A percentile compares a stretch with the other conserved stretches of the same genome.
Conservation (phyloP, 1,140 invertebrate genomes). For the Globodera ellingtonae region DNA sequence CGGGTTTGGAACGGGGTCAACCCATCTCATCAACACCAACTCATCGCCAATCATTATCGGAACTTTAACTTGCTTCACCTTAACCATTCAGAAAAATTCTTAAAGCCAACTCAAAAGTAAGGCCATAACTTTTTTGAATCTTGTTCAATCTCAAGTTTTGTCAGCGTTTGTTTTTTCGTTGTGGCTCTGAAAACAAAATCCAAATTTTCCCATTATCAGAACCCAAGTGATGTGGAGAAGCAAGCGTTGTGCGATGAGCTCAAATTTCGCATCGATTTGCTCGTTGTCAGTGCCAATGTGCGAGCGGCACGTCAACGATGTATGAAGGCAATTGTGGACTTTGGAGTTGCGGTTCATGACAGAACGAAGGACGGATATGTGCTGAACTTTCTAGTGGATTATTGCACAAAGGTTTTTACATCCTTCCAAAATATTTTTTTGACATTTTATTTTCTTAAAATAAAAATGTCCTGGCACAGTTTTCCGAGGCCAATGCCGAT, state of each 20-base stretch:
- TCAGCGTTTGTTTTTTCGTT: background rate
- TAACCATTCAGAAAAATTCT: background rate
- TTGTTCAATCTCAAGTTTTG: background rate
- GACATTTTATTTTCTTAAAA: background rate
- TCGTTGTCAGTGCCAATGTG: conserved; percentile 22
- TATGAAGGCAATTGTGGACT: conserved; percentile 25
- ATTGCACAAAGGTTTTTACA: conserved; percentile 27
- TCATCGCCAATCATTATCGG: too few species aligned
- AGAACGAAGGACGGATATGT: conserved; percentile 11
- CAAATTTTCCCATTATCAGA: background rate
- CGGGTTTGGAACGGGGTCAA: too few species aligned
- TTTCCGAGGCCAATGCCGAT: conserved; percentile 17
- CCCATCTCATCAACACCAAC: too few species aligned
- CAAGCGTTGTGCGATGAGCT: conserved; percentile 30
- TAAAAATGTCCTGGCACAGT: background rate
- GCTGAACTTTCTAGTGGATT: conserved; percentile 27
- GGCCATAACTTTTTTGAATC: background rate
- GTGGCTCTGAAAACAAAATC: background rate
- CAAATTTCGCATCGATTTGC: conserved; percentile 29
- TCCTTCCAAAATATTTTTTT: conserved; percentile 18
- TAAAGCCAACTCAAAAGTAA: background rate
- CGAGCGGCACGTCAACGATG: conserved; percentile 25
- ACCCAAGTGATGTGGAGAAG: background rate
- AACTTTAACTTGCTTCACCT: too few species aligned
- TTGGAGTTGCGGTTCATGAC: background rate